Conservation (phyloP, 1,140 invertebrate genomes). For the Drosophila jambulina region DNA sequence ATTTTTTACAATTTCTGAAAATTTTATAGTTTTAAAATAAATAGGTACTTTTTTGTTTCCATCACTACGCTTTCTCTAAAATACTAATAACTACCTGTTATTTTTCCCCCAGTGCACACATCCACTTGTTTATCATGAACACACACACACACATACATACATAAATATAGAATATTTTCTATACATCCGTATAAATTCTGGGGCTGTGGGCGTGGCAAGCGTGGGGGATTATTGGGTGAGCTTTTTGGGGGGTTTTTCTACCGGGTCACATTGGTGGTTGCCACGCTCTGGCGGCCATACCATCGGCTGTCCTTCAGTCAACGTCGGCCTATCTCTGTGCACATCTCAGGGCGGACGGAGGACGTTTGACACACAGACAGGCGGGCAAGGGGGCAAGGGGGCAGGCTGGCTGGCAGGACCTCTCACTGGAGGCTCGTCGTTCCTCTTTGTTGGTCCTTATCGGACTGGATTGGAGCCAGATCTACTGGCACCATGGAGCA, state of each 20-base stretch:
- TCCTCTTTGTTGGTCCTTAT: constrained; percentile 1
- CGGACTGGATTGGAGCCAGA: background rate
- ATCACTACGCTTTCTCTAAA: background rate
- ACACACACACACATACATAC: constrained; percentile 6
- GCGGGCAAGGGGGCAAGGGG: background rate
- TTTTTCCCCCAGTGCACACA: background rate
- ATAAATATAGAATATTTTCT: constrained; percentile 30
- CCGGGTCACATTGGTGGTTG: constrained; percentile 58
- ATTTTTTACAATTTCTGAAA: too few relatives aligned
- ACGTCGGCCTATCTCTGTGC: constrained; percentile 57
- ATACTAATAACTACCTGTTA: too few relatives aligned
- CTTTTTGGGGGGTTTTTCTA: constrained; percentile 12
- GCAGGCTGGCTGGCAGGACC: background rate
- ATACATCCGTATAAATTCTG: constrained; percentile 22
- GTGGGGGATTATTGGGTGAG: background rate
- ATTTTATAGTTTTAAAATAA: too few relatives aligned
- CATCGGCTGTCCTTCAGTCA: constrained; percentile 32
- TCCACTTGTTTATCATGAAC: constrained; percentile 15
- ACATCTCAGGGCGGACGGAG: background rate
- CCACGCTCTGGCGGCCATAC: constrained; percentile 63
- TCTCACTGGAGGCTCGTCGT: background rate
- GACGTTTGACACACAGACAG: constrained; percentile 12
- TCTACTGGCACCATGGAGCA: background rate
- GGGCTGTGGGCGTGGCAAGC: constrained; percentile 31
- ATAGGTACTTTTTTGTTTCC: too few relatives aligned